Conservation (phyloP, 2,888 invertebrate genomes). For the Ashinkailepas kermadecensis region DNA sequence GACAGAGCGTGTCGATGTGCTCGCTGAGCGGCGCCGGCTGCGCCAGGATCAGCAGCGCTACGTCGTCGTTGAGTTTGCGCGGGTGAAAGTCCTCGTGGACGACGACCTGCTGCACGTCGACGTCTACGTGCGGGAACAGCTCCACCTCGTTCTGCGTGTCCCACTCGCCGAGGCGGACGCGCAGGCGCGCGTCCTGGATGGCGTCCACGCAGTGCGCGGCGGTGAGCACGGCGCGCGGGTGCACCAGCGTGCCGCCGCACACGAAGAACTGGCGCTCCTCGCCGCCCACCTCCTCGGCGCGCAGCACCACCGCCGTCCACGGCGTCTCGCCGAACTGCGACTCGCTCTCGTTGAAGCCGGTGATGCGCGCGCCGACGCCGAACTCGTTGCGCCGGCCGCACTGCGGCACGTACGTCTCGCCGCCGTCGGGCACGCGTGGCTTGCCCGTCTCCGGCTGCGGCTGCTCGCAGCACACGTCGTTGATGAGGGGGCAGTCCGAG, state of each 20-base stretch:
- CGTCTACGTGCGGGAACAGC: conserved; percentile 60
- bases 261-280: conserved; percentile 51
- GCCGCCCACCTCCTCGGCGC: conserved; percentile 32
- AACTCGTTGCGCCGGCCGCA: conserved; percentile 65
- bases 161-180: conserved; percentile 69
- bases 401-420: conserved; percentile 29
- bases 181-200: neutral
- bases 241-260: conserved; percentile 73
- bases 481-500: conserved; percentile 46
- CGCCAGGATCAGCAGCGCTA: conserved; percentile 60
- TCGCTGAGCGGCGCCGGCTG: conserved; percentile 54
- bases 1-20: conserved; percentile 63
- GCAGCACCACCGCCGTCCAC: conserved; percentile 68
- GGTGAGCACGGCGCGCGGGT: conserved; percentile 65
- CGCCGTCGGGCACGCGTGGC: neutral
- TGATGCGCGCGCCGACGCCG: conserved; percentile 65
- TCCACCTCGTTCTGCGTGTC: conserved; percentile 67
- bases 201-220: conserved; percentile 67
- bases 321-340: conserved; percentile 71
- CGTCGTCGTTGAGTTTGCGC: conserved; percentile 52
- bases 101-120: conserved; percentile 47
- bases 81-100: conserved; percentile 36
- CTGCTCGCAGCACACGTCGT: conserved; percentile 64
- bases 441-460: conserved; percentile 32
- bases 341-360: conserved; percentile 45